phyloP scores from a whole-genome alignment of 2,113 vertebrate genomes.

The Fulica atra region DNA sequence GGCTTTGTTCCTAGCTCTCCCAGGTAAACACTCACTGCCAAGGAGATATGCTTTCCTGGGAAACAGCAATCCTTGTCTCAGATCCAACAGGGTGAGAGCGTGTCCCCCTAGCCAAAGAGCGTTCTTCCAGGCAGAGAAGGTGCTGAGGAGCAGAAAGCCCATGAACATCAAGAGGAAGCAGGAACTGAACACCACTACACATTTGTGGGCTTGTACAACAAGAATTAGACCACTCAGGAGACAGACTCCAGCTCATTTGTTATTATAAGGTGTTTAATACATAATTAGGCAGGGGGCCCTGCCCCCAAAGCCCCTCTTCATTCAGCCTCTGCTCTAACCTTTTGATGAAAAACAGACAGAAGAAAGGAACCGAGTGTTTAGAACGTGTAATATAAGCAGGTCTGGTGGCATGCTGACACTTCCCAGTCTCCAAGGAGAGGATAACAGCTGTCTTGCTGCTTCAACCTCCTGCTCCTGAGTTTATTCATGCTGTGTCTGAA shows the following conservation, averaged over 20 bases:
- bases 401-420: neutral
- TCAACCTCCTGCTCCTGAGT: neutral
- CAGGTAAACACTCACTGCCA: neutral
- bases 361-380: neutral
- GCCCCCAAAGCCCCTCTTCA: neutral
- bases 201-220: neutral
- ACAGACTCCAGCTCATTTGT: neutral
- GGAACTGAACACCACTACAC: neutral
- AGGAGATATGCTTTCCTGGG: neutral
- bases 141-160: accelerated
- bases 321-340: neutral
- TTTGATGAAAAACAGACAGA: neutral
- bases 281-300: neutral
- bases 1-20: neutral
- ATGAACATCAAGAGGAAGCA: neutral
- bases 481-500: neutral
- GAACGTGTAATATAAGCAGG: slow-evolving; percentile 12
- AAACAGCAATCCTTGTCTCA: neutral
- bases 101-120: neutral
- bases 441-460: slow-evolving; percentile 42
- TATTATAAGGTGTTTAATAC: neutral
- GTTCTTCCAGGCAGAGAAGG: neutral
- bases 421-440: neutral
- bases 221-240: neutral
- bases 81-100: neutral